Base-by-base conservation (phyloP, 2,113 vertebrate species). In the Poeciliopsis prolifica region DNA sequence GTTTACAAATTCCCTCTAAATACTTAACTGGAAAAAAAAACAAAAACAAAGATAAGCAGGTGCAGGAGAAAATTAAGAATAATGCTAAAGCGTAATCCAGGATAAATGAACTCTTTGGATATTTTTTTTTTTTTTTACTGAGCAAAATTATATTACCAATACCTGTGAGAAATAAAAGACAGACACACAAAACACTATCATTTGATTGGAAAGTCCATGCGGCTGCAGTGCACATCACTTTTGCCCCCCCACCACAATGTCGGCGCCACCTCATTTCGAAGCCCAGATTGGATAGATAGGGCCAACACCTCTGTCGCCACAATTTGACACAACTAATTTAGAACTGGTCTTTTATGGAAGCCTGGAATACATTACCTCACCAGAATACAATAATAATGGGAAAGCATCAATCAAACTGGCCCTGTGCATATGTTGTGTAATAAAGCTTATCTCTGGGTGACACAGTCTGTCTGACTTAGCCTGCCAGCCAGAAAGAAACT, bases 391-490 rank as follows among this genome's bases (percentile, higher is more conserved):
- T 88, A 92, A 92, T 93, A 94, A 94, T 89, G 86, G 90, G 88
- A 82, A 64, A 70, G 88, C 93, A 94, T 94, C 93, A 92, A 93
- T 94, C 94, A 94, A 81, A 84, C 74, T 14, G 80, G 64, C 61
- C 82, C 75, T 68, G 77, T 80, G 90, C 90, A 89, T 86, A 92
- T 87, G 83, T 87, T 83, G 84, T 83, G 91, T 90, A 93, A 92
- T 94, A 93, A 92, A 90, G 89, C 94, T 95, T 94, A 95, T 95
- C 94, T 93, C 81, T 51, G 83, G 82, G 84, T 91, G 91, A 91
- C 93, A 94, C 92, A 83, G 92, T 77, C 87, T 75, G 93, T 92
- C 89, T 88, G 92, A 90, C 76, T 88, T 86, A 79, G 84, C 82
- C 85, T 61, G 86, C 86, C 88, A 78, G 75, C 82, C 87, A 67